These are phyloP conservation scores for Drosophila littoralis DNA, from an alignment of 1,140 invertebrate species.

Conservation along the genomic window DNA sequence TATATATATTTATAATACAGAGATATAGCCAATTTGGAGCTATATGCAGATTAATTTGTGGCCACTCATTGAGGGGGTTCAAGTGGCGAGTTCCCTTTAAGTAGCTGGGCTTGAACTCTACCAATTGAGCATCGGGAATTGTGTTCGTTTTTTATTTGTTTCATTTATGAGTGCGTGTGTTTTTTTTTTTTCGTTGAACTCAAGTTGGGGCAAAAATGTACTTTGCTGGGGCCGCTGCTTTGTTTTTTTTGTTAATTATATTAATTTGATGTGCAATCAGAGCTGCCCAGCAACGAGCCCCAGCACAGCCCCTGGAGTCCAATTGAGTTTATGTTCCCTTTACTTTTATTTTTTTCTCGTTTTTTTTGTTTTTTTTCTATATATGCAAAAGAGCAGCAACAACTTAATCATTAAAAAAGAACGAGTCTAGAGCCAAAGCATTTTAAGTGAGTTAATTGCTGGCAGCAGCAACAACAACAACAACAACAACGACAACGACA, in stretches of 20 bases:
- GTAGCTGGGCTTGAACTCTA: slow-evolving; percentile 61
- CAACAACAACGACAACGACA: slow-evolving; percentile 9
- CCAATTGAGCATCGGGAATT: slow-evolving; percentile 75
- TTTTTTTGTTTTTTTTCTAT: background rate
- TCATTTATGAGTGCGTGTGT: slow-evolving; percentile 14
- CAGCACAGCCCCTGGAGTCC: slow-evolving; percentile 11
- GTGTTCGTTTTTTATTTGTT: slow-evolving; percentile 43
- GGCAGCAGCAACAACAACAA: slow-evolving; percentile 28
- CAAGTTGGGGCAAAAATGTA: slow-evolving; percentile 35
- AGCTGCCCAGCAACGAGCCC: slow-evolving; percentile 18
- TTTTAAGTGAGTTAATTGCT: slow-evolving; percentile 78
- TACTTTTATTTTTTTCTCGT: background rate
- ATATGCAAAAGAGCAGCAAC: slow-evolving; percentile 26
- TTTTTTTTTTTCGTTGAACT: slow-evolving; percentile 36
- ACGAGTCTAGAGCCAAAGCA: slow-evolving; percentile 61
- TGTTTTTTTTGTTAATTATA: slow-evolving; percentile 64
- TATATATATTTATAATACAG: background rate
- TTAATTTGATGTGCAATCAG: slow-evolving; percentile 71
- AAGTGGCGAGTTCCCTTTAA: slow-evolving; percentile 67
- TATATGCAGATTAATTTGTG: slow-evolving; percentile 51
- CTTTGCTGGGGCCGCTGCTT: slow-evolving; percentile 49
- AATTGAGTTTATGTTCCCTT: slow-evolving; percentile 44
- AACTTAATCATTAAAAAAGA: slow-evolving; percentile 64
- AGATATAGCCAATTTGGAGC: slow-evolving; percentile 27
- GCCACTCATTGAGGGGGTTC: slow-evolving; percentile 43